Evolutionary conservation across 2,797 vertebrate genomes (phyloP).

Genomic region (Euphonia xanthogaster): DNA sequence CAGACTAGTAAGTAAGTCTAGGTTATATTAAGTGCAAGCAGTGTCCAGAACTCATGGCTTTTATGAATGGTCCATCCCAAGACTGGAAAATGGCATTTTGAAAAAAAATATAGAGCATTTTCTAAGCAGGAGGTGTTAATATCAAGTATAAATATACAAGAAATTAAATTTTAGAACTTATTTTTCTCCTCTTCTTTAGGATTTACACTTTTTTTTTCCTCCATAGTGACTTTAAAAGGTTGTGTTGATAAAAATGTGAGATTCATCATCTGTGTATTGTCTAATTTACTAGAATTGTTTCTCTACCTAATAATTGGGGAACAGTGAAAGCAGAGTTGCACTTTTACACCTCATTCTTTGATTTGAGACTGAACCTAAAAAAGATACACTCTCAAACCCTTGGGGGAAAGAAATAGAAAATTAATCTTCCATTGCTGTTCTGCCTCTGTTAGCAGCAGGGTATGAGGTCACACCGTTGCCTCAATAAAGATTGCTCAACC

Average conservation of each 20-base stretch:
- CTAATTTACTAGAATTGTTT: background rate
- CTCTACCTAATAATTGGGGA: background rate
- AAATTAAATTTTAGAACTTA: slow-evolving; percentile 14
- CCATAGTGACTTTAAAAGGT: background rate
- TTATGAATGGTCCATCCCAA: background rate
- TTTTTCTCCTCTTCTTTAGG: background rate
- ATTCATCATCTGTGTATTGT: background rate
- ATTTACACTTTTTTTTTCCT: background rate
- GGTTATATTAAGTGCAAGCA: background rate
- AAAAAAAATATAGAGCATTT: background rate
- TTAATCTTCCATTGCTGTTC: slow-evolving; percentile 43
- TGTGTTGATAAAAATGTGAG: background rate
- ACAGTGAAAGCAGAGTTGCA: background rate
- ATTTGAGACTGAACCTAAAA: background rate
- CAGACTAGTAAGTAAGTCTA: slow-evolving; percentile 4
- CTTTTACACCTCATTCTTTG: background rate
- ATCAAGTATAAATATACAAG: background rate
- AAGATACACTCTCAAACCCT: background rate
- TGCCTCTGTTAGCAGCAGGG: background rate
- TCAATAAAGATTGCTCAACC: slow-evolving; percentile 27
- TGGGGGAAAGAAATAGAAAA: slow-evolving; percentile 20
- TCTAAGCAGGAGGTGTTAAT: background rate
- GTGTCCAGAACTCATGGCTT: background rate
- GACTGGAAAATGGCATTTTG: background rate
- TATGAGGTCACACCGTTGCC: slow-evolving; percentile 17